Conservation (phyloP, 2,797 vertebrate genomes). For the Galaxias olidus region DNA sequence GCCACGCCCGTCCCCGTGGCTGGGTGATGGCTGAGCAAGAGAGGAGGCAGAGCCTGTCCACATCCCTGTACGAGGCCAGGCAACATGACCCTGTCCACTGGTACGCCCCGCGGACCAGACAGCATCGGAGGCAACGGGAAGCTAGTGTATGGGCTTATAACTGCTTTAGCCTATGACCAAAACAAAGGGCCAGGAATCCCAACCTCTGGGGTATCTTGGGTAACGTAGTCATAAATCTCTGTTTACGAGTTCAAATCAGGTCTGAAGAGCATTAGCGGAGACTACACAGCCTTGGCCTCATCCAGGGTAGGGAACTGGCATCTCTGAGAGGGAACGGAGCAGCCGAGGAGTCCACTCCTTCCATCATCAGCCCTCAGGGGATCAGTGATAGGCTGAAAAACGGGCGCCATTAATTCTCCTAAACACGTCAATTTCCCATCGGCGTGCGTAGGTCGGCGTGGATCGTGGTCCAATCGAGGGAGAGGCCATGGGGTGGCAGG, state of each 20-base stretch:
- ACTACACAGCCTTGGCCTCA: too few relatives aligned
- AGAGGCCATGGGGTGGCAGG: conserved; percentile 46
- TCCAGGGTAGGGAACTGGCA: not conserved
- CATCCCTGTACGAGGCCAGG: not conserved
- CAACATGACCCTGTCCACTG: conserved; percentile 1
- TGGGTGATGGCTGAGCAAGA: conserved; percentile 44
- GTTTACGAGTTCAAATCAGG: conserved; percentile 14
- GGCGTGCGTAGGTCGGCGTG: conserved; percentile 59
- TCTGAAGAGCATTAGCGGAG: conserved; percentile 57
- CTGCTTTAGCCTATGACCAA: not conserved
- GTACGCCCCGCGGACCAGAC: too few relatives aligned
- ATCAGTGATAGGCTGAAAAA: conserved; percentile 63
- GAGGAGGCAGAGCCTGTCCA: not conserved
- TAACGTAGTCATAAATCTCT: not conserved
- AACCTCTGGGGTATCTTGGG: conserved; percentile 33
- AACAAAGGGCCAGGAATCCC: conserved; percentile 31
- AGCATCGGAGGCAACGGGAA: not conserved
- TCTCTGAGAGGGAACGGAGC: not conserved
- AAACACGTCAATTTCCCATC: conserved; percentile 67
- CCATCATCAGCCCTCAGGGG: conserved; percentile 22
- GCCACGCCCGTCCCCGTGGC: conserved; percentile 61
- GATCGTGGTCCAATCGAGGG: conserved; percentile 60
- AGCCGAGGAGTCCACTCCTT: conserved; percentile 15
- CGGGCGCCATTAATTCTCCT: conserved; percentile 68
- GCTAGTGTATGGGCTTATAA: not conserved